Evolutionary conservation across 2,113 vertebrate species (phyloP).

Genomic region (Felis chaus): DNA sequence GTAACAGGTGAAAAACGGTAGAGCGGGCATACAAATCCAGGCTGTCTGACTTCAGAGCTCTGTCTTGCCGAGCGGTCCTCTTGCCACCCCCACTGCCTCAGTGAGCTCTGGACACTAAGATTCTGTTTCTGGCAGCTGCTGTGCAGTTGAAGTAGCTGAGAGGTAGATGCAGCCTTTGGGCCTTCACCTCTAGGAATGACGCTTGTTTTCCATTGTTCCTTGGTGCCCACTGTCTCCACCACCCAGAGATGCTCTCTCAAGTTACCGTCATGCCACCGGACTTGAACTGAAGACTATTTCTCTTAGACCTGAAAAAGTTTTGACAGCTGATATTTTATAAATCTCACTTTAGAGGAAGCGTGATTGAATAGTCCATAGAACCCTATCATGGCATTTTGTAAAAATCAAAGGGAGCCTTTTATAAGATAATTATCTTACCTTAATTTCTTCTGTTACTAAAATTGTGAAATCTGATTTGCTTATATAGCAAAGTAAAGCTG

Average conservation of each 20-base stretch:
- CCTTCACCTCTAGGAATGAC: no score
- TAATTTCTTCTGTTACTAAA: slow-evolving; percentile 14
- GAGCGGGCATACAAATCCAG: background rate
- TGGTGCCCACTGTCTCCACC: background rate
- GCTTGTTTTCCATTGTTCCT: no score
- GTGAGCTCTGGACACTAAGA: background rate
- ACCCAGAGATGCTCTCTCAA: background rate
- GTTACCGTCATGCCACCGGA: background rate
- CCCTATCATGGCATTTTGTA: background rate
- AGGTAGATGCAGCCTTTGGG: background rate
- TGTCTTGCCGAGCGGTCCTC: background rate
- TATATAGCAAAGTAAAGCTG: background rate
- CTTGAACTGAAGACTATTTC: background rate
- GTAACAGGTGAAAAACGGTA: background rate
- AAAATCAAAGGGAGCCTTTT: background rate
- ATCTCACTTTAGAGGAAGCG: background rate
- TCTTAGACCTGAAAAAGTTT: background rate
- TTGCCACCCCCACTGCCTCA: rapidly evolving
- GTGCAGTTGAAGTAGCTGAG: background rate
- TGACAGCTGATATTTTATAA: background rate
- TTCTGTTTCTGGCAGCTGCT: background rate
- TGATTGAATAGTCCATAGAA: background rate
- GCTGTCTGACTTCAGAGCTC: background rate
- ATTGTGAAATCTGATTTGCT: background rate
- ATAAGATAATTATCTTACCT: background rate